Evolutionary conservation across 2,888 invertebrate genomes (phyloP), one percentile per base, ranked within the genome.

Genomic region (Drosophila engyochracea): DNA sequence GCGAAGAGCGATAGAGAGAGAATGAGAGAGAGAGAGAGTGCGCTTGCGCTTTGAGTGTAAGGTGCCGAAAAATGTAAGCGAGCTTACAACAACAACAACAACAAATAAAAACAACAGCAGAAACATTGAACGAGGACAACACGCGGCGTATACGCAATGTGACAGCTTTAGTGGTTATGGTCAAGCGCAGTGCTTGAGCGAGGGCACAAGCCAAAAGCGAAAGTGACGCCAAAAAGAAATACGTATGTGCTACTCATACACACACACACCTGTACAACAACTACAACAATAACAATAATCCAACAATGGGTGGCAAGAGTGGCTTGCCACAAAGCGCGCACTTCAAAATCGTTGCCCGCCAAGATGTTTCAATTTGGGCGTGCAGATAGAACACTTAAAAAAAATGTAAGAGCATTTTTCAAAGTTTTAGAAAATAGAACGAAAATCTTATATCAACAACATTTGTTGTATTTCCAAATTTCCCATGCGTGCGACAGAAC

Each of bases 151-250:
- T 91, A 91, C 90, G 91, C 84, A 89, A 91, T 87, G 82, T 87
- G 91, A 91, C 91, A 88, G 81, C 81, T 88, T 91, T 91, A 90
- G 86, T 90, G 86, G 89, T 89, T 90, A 82, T 90, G 91, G 91
- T 91, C 91, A 91, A 91, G 91, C 91, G 78, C 89, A 83, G 74
- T 83, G 85, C 77, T 91, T 85, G 76, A 83, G 74, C 83, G 79
- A 85, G 85, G 88, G 85, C 87, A 85, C 80, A 63, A 70, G 70
- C 70, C 66, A 62, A 81, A 82, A 74, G 69, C 61, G 82, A 85
- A 86, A 81, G 83, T 82, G 84, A 84, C 79, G 81, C 74, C 82
- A 73, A 84, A 82, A 74, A 72, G 55, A 55, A 10, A 22, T 30
- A 16, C 22, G 58, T 58, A 30, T 30, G 30, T 61, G 66, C 52